Conservation (phyloP, 2,797 vertebrate genomes). For the Hydrolagus colliei region DNA sequence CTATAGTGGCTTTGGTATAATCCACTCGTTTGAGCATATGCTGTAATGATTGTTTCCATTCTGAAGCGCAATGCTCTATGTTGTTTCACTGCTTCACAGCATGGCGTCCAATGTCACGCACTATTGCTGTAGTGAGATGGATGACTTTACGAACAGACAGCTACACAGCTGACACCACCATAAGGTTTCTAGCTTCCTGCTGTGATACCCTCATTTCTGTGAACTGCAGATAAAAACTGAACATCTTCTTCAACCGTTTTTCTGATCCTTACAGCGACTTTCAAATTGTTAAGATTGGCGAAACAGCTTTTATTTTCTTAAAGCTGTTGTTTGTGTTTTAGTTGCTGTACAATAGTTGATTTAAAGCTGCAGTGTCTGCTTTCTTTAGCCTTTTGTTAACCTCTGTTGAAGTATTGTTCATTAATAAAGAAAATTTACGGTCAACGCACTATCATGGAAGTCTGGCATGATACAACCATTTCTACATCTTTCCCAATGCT, state of each 20-base stretch:
- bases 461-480: background rate
- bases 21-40: constrained; percentile 12
- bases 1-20: background rate
- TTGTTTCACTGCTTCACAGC: constrained; percentile 30
- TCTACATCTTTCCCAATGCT: background rate
- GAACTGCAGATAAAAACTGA: constrained; percentile 20
- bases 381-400: background rate
- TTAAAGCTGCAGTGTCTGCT: background rate
- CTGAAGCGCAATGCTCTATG: constrained; percentile 18
- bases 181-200: constrained; percentile 30
- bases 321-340: background rate
- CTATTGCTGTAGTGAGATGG: constrained; percentile 26
- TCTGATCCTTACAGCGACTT: constrained; percentile 14
- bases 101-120: constrained; percentile 19
- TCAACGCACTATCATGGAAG: background rate
- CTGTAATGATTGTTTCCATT: background rate
- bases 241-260: constrained; percentile 21
- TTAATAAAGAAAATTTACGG: background rate
- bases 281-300: background rate
- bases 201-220: constrained; percentile 26
- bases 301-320: background rate
- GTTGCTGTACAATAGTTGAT: background rate
- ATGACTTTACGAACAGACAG: constrained; percentile 30
- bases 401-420: background rate
- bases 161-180: constrained; percentile 29